phyloP scores from a whole-genome alignment of 2,113 vertebrate genomes.

The Otocyon megalotis region DNA sequence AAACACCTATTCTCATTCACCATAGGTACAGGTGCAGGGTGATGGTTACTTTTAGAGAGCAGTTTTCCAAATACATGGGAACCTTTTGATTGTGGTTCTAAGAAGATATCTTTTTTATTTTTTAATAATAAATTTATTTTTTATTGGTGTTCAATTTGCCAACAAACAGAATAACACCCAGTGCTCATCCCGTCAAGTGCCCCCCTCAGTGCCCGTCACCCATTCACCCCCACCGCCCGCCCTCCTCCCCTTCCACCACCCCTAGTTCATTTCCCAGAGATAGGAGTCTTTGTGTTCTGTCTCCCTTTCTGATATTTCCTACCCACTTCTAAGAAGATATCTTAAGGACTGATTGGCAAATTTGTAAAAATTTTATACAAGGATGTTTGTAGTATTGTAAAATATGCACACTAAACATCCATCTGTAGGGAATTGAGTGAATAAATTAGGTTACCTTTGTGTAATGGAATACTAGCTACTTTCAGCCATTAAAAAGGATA shows the following conservation, averaged over 20 bases:
- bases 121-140: no score
- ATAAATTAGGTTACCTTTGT: not conserved
- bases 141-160: no score
- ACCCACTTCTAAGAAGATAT: not conserved
- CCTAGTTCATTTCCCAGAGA: no score
- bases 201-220: no score
- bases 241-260: no score
- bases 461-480: not conserved
- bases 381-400: not conserved
- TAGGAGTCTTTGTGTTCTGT: no score
- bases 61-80: not conserved
- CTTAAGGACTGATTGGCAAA: not conserved
- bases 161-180: no score
- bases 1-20: not conserved
- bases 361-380: slow-evolving; percentile 16
- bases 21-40: not conserved
- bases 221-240: no score
- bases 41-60: slow-evolving; percentile 40
- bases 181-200: no score
- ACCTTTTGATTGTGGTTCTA: not conserved
- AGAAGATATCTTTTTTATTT: not conserved
- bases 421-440: not conserved
- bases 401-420: slow-evolving; percentile 41
- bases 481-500: not conserved
- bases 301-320: no score